Percentiles rank a stretch among this genome's conserved stretches.
Conservation (phyloP, 2,113 vertebrate genomes). For the Gopherus flavomarginatus region DNA sequence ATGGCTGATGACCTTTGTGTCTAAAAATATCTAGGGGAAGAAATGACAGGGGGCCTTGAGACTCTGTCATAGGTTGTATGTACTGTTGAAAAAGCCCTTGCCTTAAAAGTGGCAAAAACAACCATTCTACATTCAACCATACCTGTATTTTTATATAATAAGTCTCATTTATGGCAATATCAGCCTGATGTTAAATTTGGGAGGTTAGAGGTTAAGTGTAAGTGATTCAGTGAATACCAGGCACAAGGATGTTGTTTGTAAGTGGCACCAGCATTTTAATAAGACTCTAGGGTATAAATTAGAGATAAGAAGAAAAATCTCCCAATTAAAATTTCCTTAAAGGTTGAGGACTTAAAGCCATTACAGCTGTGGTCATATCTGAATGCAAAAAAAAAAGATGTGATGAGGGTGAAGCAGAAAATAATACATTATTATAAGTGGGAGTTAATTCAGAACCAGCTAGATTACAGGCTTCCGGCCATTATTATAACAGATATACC, state of each 20-base stretch:
- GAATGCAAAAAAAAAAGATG: slow-evolving; percentile 8
- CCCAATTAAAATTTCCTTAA: slow-evolving; percentile 72
- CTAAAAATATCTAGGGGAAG: not conserved
- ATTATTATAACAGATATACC: slow-evolving; percentile 37
- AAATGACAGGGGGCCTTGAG: not conserved
- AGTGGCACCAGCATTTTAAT: slow-evolving; percentile 72
- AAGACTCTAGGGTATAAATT: slow-evolving; percentile 70
- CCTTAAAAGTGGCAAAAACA: slow-evolving; percentile 1
- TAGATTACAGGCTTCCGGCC: not conserved
- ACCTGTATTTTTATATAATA: not conserved
- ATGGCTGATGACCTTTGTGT: not conserved
- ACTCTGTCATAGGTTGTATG: not conserved
- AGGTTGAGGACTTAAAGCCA: slow-evolving; percentile 65
- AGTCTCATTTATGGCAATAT: slow-evolving; percentile 24
- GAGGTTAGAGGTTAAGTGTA: slow-evolving; percentile 59
- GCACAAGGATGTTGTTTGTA: slow-evolving; percentile 55
- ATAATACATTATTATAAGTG: not conserved
- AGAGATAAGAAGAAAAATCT: slow-evolving; percentile 72
- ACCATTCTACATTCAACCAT: slow-evolving; percentile 5
- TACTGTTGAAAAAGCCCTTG: not conserved
- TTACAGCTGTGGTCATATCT: slow-evolving; percentile 37
- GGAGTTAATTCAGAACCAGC: not conserved
- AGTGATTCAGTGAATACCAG: slow-evolving; percentile 45
- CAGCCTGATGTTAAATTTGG: slow-evolving; percentile 20
- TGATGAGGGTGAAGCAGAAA: not conserved